Conservation (phyloP, 2,888 invertebrate genomes). For the Cheilosia scutellata region DNA sequence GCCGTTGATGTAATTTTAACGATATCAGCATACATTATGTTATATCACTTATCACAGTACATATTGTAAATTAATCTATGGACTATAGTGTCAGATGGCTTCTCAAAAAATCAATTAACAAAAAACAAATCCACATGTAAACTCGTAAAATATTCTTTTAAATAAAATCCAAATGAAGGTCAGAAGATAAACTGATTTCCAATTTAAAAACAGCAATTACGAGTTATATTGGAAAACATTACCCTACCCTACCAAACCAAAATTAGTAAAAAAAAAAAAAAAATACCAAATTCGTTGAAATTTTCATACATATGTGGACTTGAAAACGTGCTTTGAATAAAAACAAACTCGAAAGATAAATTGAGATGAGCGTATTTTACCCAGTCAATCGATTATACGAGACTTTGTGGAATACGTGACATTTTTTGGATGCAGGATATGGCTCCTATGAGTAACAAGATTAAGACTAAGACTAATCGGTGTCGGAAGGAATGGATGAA, state of each 20-base stretch:
- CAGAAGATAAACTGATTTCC: too few relatives aligned
- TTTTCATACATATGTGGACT: neutral
- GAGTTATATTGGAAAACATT: neutral
- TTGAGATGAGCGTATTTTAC: neutral
- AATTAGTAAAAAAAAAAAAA: neutral
- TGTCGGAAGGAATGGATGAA: neutral
- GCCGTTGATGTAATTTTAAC: too few relatives aligned
- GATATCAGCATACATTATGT: too few relatives aligned
- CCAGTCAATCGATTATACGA: neutral
- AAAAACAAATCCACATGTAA: too few relatives aligned
- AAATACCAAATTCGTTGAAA: neutral
- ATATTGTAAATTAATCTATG: too few relatives aligned
- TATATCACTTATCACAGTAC: too few relatives aligned
- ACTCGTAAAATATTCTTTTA: too few relatives aligned
- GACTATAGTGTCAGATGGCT: too few relatives aligned
- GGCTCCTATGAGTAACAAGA: neutral
- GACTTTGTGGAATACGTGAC: neutral
- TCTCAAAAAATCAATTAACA: too few relatives aligned
- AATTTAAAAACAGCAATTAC: too few relatives aligned
- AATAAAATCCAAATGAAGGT: too few relatives aligned
- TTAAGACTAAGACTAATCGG: neutral
- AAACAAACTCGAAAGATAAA: neutral
- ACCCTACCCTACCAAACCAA: neutral
- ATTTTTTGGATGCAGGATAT: neutral
- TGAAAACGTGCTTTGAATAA: constrained; percentile 6